Evolutionary conservation across 2,888 invertebrate genomes (phyloP).

Genomic region (Hetaerina titia): DNA sequence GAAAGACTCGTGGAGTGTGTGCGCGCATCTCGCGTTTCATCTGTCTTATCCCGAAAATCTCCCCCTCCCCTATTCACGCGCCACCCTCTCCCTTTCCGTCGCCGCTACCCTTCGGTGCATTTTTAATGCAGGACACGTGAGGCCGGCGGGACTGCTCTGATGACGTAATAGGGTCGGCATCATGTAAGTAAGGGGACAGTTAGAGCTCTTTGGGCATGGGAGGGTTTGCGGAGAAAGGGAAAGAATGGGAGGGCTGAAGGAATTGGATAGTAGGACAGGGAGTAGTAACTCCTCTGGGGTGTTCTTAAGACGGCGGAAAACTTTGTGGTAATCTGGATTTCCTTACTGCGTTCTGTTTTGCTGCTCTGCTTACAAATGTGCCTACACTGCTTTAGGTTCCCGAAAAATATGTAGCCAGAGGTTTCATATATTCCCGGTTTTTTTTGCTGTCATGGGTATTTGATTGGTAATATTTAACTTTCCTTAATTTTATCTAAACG

Average conservation of each 20-base stretch:
- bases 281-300: not conserved
- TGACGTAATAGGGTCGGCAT: not conserved
- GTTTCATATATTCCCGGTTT: too few species aligned
- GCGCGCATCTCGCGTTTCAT: not conserved
- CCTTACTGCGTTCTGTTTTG: not conserved
- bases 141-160: not conserved
- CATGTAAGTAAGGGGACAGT: not conserved
- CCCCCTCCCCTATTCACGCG: not conserved
- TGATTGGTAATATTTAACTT: too few species aligned
- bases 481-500: too few species aligned
- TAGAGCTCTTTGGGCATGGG: not conserved
- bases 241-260: not conserved
- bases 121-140: not conserved
- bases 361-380: conserved; percentile 15
- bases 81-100: not conserved
- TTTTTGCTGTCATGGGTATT: too few species aligned
- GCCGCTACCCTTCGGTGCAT: not conserved
- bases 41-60: not conserved
- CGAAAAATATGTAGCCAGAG: too few species aligned
- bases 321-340: not conserved
- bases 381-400: too few species aligned
- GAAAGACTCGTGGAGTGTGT: not conserved
- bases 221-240: not conserved
- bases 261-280: not conserved
- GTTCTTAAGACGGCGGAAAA: not conserved